Evolutionary conservation across 2,888 invertebrate genomes (phyloP).

Genomic region (Eutolmus rufibarbis): DNA sequence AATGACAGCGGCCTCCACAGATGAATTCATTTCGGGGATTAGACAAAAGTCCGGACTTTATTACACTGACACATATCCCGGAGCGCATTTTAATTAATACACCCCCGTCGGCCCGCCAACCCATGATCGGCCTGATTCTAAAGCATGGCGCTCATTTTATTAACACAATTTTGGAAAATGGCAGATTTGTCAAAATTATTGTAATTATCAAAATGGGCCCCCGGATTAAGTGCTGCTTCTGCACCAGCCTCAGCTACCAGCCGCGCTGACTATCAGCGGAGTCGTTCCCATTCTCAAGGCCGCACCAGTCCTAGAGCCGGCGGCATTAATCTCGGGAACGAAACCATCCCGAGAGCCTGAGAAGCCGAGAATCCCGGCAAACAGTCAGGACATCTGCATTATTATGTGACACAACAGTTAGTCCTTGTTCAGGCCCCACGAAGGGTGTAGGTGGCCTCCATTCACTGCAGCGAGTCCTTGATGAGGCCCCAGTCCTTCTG

Average conservation of each 20-base stretch:
- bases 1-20: background rate
- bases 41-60: background rate
- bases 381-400: slow-evolving; percentile 1
- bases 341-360: background rate
- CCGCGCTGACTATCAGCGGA: background rate
- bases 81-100: background rate
- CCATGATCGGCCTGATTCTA: background rate
- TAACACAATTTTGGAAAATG: background rate
- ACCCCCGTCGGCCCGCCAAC: background rate
- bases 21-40: slow-evolving; percentile 10
- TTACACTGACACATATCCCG: background rate
- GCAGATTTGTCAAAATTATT: background rate
- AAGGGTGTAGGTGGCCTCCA: background rate
- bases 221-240: background rate
- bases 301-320: background rate
- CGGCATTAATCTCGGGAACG: background rate
- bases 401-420: slow-evolving; percentile 9
- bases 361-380: background rate
- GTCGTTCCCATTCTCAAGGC: background rate
- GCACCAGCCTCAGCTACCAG: background rate
- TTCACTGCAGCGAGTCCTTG: background rate
- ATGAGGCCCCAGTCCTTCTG: background rate
- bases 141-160: background rate
- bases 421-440: background rate
- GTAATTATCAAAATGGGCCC: background rate